These are phyloP conservation scores for Psix sp. DNA, from an alignment of 1,140 invertebrate genomes.

Conservation along the genomic window DNA sequence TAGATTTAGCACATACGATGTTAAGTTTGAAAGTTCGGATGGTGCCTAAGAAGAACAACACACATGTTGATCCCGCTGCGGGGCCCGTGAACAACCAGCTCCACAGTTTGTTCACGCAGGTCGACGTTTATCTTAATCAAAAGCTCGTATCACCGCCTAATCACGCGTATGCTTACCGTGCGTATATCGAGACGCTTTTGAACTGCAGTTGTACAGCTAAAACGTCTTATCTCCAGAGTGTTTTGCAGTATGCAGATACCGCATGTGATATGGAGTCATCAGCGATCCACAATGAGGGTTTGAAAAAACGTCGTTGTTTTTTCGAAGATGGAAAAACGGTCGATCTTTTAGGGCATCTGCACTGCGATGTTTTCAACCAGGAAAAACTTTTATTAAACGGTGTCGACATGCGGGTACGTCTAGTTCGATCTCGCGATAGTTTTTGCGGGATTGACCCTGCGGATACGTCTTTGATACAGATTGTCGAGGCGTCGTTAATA, in stretches of 20 bases:
- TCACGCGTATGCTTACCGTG: slow-evolving; percentile 2
- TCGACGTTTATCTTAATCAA: slow-evolving; percentile 18
- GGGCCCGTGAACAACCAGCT: slow-evolving; percentile 8
- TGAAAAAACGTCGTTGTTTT: slow-evolving; percentile 1
- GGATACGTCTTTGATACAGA: too few relatives aligned
- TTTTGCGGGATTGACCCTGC: too few relatives aligned
- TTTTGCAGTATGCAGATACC: slow-evolving; percentile 15
- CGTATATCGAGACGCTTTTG: slow-evolving; percentile 36
- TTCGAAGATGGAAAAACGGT: neutral
- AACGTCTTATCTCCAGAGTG: slow-evolving; percentile 24
- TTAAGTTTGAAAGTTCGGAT: slow-evolving; percentile 34
- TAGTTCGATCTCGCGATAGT: too few relatives aligned
- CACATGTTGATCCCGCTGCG: neutral
- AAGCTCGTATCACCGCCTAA: slow-evolving; percentile 1
- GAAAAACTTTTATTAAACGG: too few relatives aligned
- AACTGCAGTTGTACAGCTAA: slow-evolving; percentile 18
- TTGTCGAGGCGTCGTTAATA: too few relatives aligned
- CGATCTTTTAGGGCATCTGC: slow-evolving; percentile 3
- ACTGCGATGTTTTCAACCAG: too few relatives aligned
- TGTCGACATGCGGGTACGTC: too few relatives aligned
- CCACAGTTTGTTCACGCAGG: slow-evolving; percentile 5
- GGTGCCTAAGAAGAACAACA: neutral
- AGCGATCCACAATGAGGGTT: neutral
- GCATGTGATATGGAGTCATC: neutral
- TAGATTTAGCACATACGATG: slow-evolving; percentile 69